Evolutionary conservation across 1,140 invertebrate genomes (phyloP).

Genomic region (Neodiprion fabricii): DNA sequence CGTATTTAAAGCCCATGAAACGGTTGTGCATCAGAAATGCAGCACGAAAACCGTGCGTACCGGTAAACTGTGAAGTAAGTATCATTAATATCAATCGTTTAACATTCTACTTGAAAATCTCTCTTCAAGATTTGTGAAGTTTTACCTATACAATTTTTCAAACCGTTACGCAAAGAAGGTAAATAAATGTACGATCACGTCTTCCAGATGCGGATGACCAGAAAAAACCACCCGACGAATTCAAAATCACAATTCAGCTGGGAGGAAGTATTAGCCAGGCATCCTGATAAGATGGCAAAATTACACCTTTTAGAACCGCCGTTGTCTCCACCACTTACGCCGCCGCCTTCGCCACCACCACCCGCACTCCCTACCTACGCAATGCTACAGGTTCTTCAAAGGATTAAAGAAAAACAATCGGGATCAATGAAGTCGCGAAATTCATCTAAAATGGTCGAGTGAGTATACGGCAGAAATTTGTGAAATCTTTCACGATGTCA

Average conservation of each 20-base stretch:
- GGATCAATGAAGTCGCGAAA: conserved; percentile 38
- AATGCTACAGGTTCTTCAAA: conserved; percentile 61
- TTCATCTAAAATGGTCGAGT: conserved; percentile 47
- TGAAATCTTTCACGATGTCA: background rate
- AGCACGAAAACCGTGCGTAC: conserved; percentile 51
- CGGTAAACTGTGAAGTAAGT: conserved; percentile 55
- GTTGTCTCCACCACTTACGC: conserved; percentile 52
- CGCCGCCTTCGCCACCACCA: conserved; percentile 24
- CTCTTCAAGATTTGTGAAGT: too few species aligned
- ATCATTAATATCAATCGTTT: background rate
- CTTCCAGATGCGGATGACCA: conserved; percentile 54
- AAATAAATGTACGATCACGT: conserved; percentile 10
- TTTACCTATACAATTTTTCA: too few species aligned
- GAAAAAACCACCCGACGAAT: conserved; percentile 46
- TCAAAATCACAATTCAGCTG: conserved; percentile 51
- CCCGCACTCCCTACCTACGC: conserved; percentile 60
- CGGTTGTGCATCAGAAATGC: conserved; percentile 48
- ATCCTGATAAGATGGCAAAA: conserved; percentile 59
- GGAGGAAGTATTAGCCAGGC: conserved; percentile 55
- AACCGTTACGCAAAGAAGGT: background rate
- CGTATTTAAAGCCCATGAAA: conserved; percentile 36
- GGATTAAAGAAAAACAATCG: conserved; percentile 54
- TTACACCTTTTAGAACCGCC: conserved; percentile 45
- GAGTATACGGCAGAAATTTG: conserved; percentile 24
- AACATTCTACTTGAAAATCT: background rate